These are phyloP conservation scores for Prenolepis imparis DNA, from an alignment of 2,888 invertebrate genomes.

Conservation along the genomic window DNA sequence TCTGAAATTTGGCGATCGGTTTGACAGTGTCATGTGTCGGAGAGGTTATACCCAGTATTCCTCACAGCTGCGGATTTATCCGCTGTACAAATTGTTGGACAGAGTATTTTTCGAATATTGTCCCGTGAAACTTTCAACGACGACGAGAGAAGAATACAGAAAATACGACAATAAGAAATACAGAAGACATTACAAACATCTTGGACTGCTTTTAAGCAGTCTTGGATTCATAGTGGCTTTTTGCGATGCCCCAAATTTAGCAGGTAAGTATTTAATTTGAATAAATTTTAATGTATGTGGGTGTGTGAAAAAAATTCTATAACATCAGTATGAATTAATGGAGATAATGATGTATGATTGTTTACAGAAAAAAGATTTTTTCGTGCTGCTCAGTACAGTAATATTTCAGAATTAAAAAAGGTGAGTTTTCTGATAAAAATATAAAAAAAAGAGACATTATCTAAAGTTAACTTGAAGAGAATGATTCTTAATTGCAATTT, in stretches of 20 bases:
- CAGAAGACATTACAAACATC: slow-evolving; percentile 56
- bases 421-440: slow-evolving; percentile 79
- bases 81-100: slow-evolving; percentile 63
- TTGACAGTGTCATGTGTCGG: slow-evolving; percentile 47
- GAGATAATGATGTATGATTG: neutral
- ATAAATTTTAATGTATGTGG: neutral
- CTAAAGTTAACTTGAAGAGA: neutral
- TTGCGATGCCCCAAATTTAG: slow-evolving; percentile 72
- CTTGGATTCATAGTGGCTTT: slow-evolving; percentile 75
- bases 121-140: slow-evolving; percentile 15
- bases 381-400: slow-evolving; percentile 87
- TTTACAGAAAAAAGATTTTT: slow-evolving; percentile 87
- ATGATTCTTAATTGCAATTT: neutral
- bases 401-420: slow-evolving; percentile 86
- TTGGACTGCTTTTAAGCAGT: slow-evolving; percentile 69
- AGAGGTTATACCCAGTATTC: slow-evolving; percentile 78
- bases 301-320: neutral
- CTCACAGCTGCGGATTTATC: slow-evolving; percentile 54
- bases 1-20: slow-evolving; percentile 33
- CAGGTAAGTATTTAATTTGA: slow-evolving; percentile 69
- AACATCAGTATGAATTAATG: neutral
- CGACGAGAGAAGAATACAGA: slow-evolving; percentile 26
- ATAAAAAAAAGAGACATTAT: neutral
- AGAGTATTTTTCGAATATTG: slow-evolving; percentile 9
- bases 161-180: slow-evolving; percentile 47